Evolutionary conservation across 2,113 vertebrate species (phyloP).

Genomic region (Xenopus tropicalis): UCB_Xtro_10.0 CM004448.2:33411501-33412000

Average conservation of each 20-base stretch:
- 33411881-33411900: slow-evolving; percentile 27
- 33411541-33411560: slow-evolving; percentile 1
- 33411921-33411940: too few species aligned
- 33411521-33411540: background rate
- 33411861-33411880: slow-evolving; percentile 55
- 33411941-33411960: too few species aligned
- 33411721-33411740: slow-evolving; percentile 7
- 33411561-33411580: background rate
- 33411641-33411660: background rate
- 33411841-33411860: slow-evolving; percentile 49
- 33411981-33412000: too few species aligned
- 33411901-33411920: too few species aligned
- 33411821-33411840: slow-evolving; percentile 6
- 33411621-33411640: slow-evolving; percentile 10
- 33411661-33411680: slow-evolving; percentile 1
- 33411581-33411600: slow-evolving; percentile 3
- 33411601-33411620: slow-evolving; percentile 21
- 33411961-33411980: too few species aligned
- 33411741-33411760: slow-evolving; percentile 1
- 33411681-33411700: background rate
- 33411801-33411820: background rate
- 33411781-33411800: background rate
- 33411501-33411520: background rate
- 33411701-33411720: slow-evolving; percentile 4
- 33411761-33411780: background rate